These are phyloP conservation scores for Stenoptilia bipunctidactyla DNA, from an alignment of 2,888 invertebrate species.

Conservation along the genomic window DNA sequence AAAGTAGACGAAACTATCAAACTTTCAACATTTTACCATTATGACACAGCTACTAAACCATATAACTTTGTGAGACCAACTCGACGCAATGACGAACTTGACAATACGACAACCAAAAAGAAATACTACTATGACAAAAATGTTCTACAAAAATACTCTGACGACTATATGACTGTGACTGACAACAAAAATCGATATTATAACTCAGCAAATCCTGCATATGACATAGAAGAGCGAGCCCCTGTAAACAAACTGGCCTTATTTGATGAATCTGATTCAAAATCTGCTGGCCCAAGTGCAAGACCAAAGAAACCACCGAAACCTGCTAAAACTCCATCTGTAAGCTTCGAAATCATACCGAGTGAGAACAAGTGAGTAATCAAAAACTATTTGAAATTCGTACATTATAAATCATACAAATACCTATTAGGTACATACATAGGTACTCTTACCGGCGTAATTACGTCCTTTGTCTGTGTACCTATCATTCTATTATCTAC, in stretches of 20 bases:
- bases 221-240: slow-evolving; percentile 40
- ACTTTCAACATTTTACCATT: slow-evolving; percentile 52
- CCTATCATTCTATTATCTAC: too few relatives aligned
- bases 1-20: slow-evolving; percentile 25
- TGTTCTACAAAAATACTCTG: slow-evolving; percentile 50
- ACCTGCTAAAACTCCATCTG: slow-evolving; percentile 50
- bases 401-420: too few relatives aligned
- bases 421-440: too few relatives aligned
- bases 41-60: slow-evolving; percentile 54
- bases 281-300: slow-evolving; percentile 21
- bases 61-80: slow-evolving; percentile 49
- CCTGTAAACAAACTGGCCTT: slow-evolving; percentile 34
- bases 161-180: slow-evolving; percentile 19
- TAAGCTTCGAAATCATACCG: slow-evolving; percentile 59
- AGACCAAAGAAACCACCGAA: slow-evolving; percentile 27
- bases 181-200: slow-evolving; percentile 21
- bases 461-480: too few relatives aligned
- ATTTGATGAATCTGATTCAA: slow-evolving; percentile 31
- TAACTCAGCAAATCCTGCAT: slow-evolving; percentile 22
- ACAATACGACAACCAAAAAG: slow-evolving; percentile 19
- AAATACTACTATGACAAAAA: slow-evolving; percentile 60
- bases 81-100: slow-evolving; percentile 44
- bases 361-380: slow-evolving; percentile 56
- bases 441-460: too few relatives aligned
- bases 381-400: too few relatives aligned